Conservation (phyloP, 2,113 vertebrate species). For the Psammodynastes pulverulentus region DNA sequence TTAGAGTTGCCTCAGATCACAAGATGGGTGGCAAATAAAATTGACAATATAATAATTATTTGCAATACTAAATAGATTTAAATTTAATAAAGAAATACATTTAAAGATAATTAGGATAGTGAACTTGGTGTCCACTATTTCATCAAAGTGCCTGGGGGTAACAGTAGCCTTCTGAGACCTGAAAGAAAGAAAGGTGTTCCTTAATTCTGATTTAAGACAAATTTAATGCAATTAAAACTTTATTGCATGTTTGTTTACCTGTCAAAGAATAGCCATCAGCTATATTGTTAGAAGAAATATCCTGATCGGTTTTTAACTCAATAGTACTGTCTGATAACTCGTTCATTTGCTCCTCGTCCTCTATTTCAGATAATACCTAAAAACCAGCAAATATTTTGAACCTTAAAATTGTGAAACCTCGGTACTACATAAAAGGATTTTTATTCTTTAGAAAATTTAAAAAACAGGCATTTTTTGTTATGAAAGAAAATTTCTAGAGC, state of each 20-base stretch:
- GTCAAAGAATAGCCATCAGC: constrained; percentile 30
- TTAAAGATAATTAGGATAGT: background rate
- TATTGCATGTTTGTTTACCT: constrained; percentile 35
- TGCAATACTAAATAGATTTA: background rate
- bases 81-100: background rate
- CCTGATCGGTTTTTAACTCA: constrained; percentile 7
- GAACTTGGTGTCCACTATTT: background rate
- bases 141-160: background rate
- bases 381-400: constrained; percentile 31
- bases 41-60: background rate
- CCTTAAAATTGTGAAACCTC: background rate
- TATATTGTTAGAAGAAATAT: background rate
- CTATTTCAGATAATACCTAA: constrained; percentile 67
- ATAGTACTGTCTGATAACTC: background rate
- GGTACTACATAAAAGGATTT: background rate
- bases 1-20: background rate
- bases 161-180: too few species aligned
- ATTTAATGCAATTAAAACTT: background rate
- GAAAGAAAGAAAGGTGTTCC: background rate
- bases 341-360: constrained; percentile 61
- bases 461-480: background rate
- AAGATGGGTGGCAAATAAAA: background rate
- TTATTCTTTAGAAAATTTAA: background rate
- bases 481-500: background rate
- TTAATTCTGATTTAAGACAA: background rate